A percentile compares a stretch with the other conserved stretches of the same genome.
These are phyloP conservation scores for Bellardia bayeri DNA, from an alignment of 2,888 invertebrate species.

Conservation along the genomic window DNA sequence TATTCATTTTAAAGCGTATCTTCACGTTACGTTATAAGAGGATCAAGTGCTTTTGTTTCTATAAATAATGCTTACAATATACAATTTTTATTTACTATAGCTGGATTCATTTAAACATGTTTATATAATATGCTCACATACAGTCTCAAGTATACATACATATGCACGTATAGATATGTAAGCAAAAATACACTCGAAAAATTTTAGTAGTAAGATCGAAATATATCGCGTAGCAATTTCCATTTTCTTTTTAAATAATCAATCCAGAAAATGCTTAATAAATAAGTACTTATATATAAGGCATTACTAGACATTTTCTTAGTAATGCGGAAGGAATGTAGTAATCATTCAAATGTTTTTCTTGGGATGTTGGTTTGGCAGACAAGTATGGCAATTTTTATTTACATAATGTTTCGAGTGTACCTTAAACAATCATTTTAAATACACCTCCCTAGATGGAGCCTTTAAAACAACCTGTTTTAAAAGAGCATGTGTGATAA, in stretches of 20 bases:
- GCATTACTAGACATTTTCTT: too few relatives aligned
- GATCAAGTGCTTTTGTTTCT: background rate
- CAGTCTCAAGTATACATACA: background rate
- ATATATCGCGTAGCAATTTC: too few relatives aligned
- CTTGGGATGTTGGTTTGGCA: too few relatives aligned
- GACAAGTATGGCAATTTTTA: background rate
- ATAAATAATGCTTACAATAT: background rate
- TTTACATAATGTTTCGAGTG: slow-evolving; percentile 24
- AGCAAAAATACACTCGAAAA: slow-evolving; percentile 3
- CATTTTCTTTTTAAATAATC: too few relatives aligned
- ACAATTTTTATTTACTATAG: slow-evolving; percentile 21
- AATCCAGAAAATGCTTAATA: too few relatives aligned
- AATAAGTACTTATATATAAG: too few relatives aligned
- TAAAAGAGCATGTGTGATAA: slow-evolving; percentile 57
- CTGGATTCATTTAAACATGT: slow-evolving; percentile 9
- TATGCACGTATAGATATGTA: background rate
- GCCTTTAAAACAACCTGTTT: slow-evolving; percentile 64
- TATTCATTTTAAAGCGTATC: background rate
- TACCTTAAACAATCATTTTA: slow-evolving; percentile 10
- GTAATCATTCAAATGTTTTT: too few relatives aligned
- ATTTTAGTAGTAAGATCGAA: background rate
- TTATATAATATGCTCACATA: slow-evolving; percentile 32
- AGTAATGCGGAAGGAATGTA: too few relatives aligned
- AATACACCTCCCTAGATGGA: slow-evolving; percentile 8
- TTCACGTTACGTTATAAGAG: background rate